phyloP scores from a whole-genome alignment of 2,888 invertebrate species.

The Cheilosia vulpina region DNA sequence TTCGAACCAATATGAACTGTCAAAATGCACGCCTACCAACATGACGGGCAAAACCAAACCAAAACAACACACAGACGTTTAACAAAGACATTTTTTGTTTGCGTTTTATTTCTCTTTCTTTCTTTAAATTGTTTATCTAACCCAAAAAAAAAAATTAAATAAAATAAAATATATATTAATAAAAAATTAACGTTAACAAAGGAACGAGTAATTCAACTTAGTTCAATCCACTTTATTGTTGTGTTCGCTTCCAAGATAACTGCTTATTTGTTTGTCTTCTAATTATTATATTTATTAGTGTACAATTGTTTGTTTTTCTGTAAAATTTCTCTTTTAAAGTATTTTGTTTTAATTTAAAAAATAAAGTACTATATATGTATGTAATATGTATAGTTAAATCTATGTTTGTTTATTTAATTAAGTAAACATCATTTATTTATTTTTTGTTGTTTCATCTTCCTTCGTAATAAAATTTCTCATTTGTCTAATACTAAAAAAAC shows the following conservation, averaged over 20 bases:
- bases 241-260: slow-evolving; percentile 50
- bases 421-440: slow-evolving; percentile 58
- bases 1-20: no score
- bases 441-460: slow-evolving; percentile 35
- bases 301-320: slow-evolving; percentile 33
- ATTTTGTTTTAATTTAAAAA: slow-evolving; percentile 64
- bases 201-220: slow-evolving; percentile 49
- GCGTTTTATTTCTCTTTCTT: slow-evolving; percentile 16
- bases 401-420: slow-evolving; percentile 57
- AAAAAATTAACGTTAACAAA: slow-evolving; percentile 11
- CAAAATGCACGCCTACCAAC: no score
- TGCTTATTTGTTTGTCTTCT: slow-evolving; percentile 28
- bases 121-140: slow-evolving; percentile 15
- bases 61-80: background rate
- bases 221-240: slow-evolving; percentile 54
- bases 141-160: slow-evolving; percentile 12
- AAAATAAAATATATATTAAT: background rate
- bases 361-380: slow-evolving; percentile 61
- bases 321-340: slow-evolving; percentile 49
- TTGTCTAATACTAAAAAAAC: slow-evolving; percentile 72
- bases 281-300: slow-evolving; percentile 38
- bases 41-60: no score
- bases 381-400: slow-evolving; percentile 67
- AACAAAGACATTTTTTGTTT: slow-evolving; percentile 11
- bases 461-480: slow-evolving; percentile 56